Conservation (phyloP, 2,888 invertebrate genomes). For the Lissocephala sabroskyi region DNA sequence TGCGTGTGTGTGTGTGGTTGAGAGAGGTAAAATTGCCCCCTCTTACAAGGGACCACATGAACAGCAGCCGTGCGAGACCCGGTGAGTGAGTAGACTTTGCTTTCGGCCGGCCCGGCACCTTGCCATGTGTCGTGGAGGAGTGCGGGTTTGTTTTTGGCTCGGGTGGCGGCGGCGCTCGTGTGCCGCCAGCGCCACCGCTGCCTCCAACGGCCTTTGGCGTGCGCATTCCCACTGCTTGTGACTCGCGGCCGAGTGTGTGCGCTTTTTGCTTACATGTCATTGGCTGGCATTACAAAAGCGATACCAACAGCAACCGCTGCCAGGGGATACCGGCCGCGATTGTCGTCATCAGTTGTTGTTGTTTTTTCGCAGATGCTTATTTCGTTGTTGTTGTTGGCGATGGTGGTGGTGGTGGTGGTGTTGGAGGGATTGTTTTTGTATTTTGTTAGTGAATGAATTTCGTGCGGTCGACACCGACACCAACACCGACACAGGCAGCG, state of each 20-base stretch:
- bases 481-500: neutral
- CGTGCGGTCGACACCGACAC: neutral
- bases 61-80: neutral
- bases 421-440: neutral
- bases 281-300: slow-evolving; percentile 23
- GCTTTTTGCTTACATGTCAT: slow-evolving; percentile 32
- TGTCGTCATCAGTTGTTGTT: slow-evolving; percentile 23
- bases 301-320: neutral
- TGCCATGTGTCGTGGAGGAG: neutral
- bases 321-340: neutral
- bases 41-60: neutral
- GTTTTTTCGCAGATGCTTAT: neutral
- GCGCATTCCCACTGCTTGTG: slow-evolving; percentile 1
- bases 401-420: neutral
- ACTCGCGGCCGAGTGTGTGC: slow-evolving; percentile 13
- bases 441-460: too few relatives aligned
- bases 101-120: neutral
- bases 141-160: too few relatives aligned
- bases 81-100: neutral
- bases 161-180: neutral
- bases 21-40: neutral
- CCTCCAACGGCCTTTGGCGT: neutral
- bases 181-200: neutral
- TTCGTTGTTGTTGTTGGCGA: neutral
- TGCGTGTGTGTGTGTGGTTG: slow-evolving; percentile 6